Base-by-base conservation (phyloP, 2,113 vertebrate genomes). In the Cottus gobio region DNA sequence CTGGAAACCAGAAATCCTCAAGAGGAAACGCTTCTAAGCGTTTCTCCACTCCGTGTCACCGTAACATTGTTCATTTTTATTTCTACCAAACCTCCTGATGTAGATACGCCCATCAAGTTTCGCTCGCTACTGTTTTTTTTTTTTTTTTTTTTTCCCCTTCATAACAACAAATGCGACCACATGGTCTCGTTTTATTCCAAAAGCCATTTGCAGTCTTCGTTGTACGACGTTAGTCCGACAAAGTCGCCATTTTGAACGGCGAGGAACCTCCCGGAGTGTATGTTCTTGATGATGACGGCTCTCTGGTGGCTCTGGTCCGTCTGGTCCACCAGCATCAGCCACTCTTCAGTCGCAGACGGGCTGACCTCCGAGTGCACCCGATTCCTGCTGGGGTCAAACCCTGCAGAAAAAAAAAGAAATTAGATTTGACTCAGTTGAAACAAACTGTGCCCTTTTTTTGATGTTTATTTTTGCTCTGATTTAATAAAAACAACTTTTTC, bases 1-100 rank as follows among this genome's bases (percentile, higher is more conserved):
- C 94, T 99, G 98, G 98, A 99, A 99, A 90, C 98, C 98, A 88
- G 97, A 99, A 94, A 99, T 99, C 88, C 96, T 99, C 91, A 99
- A 99, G 91, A 96, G 97, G 86, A 99, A 99, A 87, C 92, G 97
- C 94, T 99, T 98, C 94, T 99, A 95, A 93, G 67, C 67, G 36
- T 37, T 72, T 70, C 71, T 6, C 15, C 24, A 34, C 84, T 73
- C 74, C 5, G 46, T 69, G 31, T 77, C 72, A 65, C 62, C 75
- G 50, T 77, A 65, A 76, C 63, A n/a, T 26, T 54, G 15, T n/a
- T 52, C 11, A 15, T 24, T 48, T 83, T 52, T 22, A 24, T 39
- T 78, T 67, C 57, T 72, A 74, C 71, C 44, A 70, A 66, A 52
- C 26, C 39, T 39, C 26, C 9, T 61, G 46, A 64, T 71, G 34